These are phyloP conservation scores for Oncopeltus fasciatus DNA, from an alignment of 1,140 invertebrate genomes.

Conservation along the genomic window DNA sequence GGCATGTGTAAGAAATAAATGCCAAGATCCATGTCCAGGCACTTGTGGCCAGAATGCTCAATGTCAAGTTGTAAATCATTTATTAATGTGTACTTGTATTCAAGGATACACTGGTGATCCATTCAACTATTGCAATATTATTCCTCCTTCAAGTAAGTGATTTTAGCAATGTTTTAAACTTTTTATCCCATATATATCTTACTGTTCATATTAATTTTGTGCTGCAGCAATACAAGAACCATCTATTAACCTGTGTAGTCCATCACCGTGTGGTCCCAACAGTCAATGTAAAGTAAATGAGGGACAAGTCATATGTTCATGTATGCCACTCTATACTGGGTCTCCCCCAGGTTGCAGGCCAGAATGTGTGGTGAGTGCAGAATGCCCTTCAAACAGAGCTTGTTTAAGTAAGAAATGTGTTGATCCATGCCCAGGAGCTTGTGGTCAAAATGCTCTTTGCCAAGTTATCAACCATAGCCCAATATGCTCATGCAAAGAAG, in stretches of 20 bases:
- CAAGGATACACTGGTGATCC: constrained; percentile 59
- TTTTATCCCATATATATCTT: no score
- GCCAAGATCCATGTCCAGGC: constrained; percentile 57
- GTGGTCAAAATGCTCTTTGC: constrained; percentile 56
- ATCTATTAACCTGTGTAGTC: constrained; percentile 39
- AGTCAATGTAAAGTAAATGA: constrained; percentile 54
- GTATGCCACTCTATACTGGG: constrained; percentile 50
- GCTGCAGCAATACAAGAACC: constrained; percentile 25
- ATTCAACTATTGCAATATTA: constrained; percentile 43
- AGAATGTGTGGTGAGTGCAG: constrained; percentile 59
- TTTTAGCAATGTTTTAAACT: no score
- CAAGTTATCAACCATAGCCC: constrained; percentile 48
- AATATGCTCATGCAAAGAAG: constrained; percentile 43
- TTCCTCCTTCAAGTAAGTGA: constrained; percentile 28
- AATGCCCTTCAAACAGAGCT: constrained; percentile 50
- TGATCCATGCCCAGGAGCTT: constrained; percentile 63
- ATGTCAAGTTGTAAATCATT: constrained; percentile 59
- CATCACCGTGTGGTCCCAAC: constrained; percentile 62
- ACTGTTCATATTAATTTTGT: no score
- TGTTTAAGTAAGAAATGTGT: constrained; percentile 64
- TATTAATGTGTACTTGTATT: constrained; percentile 53
- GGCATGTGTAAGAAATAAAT: constrained; percentile 59
- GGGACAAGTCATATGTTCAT: constrained; percentile 56
- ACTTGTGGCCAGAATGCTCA: constrained; percentile 59
- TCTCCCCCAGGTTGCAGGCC: constrained; percentile 58